Evolutionary conservation across 1,140 invertebrate species (phyloP).

Genomic region (Holcopasites calliopsidis): DNA sequence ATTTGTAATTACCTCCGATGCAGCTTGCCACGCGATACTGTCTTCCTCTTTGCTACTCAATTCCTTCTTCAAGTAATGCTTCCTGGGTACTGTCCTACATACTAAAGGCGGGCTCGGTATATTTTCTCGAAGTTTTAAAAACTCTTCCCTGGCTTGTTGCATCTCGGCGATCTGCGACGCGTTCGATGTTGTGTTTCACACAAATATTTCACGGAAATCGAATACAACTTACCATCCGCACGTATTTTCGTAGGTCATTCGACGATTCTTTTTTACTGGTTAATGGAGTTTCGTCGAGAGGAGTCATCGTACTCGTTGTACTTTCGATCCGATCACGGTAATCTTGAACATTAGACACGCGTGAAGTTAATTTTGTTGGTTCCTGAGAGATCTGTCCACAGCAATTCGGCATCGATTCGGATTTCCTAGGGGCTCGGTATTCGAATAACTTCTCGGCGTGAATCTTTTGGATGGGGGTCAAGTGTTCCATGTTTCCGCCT

Average conservation of each 20-base stretch:
- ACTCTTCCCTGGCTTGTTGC: conserved; percentile 70
- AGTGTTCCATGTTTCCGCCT: conserved; percentile 72
- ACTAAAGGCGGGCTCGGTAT: conserved; percentile 64
- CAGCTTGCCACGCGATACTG: conserved; percentile 69
- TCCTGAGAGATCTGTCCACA: conserved; percentile 60
- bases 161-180: conserved; percentile 71
- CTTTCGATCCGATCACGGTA: conserved; percentile 67
- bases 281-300: conserved; percentile 68
- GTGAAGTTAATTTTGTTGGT: conserved; percentile 62
- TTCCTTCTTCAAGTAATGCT: conserved; percentile 73
- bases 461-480: conserved; percentile 66
- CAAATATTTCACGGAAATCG: not conserved
- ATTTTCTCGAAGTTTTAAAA: conserved; percentile 54
- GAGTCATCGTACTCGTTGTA: conserved; percentile 62
- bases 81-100: conserved; percentile 72
- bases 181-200: not conserved
- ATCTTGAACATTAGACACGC: conserved; percentile 38
- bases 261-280: conserved; percentile 66
- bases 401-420: conserved; percentile 65
- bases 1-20: conserved; percentile 65
- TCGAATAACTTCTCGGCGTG: conserved; percentile 72
- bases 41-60: conserved; percentile 70
- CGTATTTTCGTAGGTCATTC: conserved; percentile 73
- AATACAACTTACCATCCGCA: conserved; percentile 71
- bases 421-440: conserved; percentile 60